phyloP scores from a whole-genome alignment of 2,888 invertebrate genomes.

The Theodoxus fluviatilis region DNA sequence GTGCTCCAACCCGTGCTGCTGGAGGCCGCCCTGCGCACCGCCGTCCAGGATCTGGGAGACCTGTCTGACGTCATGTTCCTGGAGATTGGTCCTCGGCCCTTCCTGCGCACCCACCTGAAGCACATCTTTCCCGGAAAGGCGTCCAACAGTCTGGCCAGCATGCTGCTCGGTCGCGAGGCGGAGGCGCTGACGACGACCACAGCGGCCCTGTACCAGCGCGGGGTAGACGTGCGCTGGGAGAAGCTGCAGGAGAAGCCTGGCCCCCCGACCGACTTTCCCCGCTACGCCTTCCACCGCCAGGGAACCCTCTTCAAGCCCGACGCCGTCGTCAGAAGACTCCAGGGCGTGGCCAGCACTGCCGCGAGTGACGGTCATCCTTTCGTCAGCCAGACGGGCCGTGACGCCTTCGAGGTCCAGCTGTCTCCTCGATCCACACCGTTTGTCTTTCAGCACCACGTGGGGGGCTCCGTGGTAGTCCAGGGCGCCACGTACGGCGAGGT shows the following conservation, averaged over 20 bases:
- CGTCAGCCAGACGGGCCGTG: too few relatives aligned
- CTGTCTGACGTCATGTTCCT: constrained; percentile 25
- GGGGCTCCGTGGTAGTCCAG: constrained; percentile 16
- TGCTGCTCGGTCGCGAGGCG: too few relatives aligned
- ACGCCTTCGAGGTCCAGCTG: too few relatives aligned
- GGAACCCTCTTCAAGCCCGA: neutral
- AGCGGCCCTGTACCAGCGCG: too few relatives aligned
- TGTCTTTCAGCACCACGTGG: constrained; percentile 22
- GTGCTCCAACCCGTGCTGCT: constrained; percentile 22
- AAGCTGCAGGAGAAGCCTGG: too few relatives aligned
- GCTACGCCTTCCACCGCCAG: neutral
- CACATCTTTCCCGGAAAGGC: neutral
- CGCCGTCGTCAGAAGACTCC: neutral
- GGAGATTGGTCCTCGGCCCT: constrained; percentile 27
- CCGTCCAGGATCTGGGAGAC: neutral
- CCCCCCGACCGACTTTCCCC: too few relatives aligned
- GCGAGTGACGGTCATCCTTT: neutral
- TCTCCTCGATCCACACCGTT: too few relatives aligned
- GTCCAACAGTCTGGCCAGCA: too few relatives aligned
- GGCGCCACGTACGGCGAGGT: constrained; percentile 25
- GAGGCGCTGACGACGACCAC: too few relatives aligned
- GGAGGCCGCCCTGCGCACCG: neutral
- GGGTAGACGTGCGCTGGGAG: too few relatives aligned
- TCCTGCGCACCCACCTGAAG: constrained; percentile 20
- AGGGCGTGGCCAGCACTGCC: neutral